Base-by-base conservation (phyloP, 2,888 invertebrate genomes). In the Palloptera scutellata region DNA sequence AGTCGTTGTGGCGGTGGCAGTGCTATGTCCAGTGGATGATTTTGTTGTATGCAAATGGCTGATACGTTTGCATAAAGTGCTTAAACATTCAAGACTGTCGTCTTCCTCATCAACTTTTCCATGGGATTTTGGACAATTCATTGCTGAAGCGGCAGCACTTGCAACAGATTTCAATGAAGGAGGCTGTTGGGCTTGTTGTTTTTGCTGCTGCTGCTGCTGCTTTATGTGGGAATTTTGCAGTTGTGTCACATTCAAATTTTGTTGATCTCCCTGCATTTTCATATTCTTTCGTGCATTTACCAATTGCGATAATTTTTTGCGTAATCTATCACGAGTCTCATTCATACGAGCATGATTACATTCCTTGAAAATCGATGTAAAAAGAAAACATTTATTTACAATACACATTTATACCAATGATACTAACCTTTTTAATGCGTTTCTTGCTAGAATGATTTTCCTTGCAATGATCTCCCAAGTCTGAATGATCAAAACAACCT, bases 281-380 rank as follows among this genome's bases (percentile, higher is more conserved):
- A 78, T 76, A 68, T 76, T 82, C 57, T 84, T 84, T 11, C 82
- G 79, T 30, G 83, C 80, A 69, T 78, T 83, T 0, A 82, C 79
- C 64, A 84, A 76, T 72, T 84, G 83, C 11, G 80, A 81, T 13
- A 85, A 72, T 70, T 84, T 84, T 64, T 85, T 85, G 11, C 85
- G 83, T 53, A 85, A 66, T 61, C 85, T 78, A 72, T 85, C 85
- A 2, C 85, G 80, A 5, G 85, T 85, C 73, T 85, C 85, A 66
- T 84, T 85, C 68, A 82, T 83, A 10, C 85, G 81, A 0, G 81
- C 82, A 73, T 85, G 84, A 73, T 79, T 84, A 68, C 84, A 84
- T 70, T 85, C 84, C 79, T 81, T 30, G 0, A 55, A 65, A 58
- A 51, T 63, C 20, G 40, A 30, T 8, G n/a, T 12, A 13, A 13